phyloP scores from a whole-genome alignment of 2,797 vertebrate species.

The Rhinoraja longicauda region DNA sequence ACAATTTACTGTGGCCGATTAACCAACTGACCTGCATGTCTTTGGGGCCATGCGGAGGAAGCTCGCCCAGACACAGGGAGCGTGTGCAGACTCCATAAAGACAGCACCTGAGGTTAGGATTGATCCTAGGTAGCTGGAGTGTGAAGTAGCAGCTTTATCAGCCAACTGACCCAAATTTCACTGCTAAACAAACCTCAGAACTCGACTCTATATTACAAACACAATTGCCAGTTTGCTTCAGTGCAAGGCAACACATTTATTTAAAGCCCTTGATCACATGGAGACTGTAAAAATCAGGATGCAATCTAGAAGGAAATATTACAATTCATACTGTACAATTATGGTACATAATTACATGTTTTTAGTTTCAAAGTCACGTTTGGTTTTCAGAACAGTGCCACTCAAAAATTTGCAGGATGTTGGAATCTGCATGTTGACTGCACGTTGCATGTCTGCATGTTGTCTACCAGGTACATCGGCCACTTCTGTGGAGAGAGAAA shows the following conservation, averaged over 20 bases:
- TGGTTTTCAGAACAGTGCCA: slow-evolving; percentile 46
- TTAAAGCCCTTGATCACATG: slow-evolving; percentile 96
- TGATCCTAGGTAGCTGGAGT: too few species aligned
- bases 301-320: slow-evolving; percentile 79
- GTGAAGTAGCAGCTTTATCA: too few species aligned
- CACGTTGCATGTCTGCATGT: too few species aligned
- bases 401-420: slow-evolving; percentile 90
- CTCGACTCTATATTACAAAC: too few species aligned
- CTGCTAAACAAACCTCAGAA: too few species aligned
- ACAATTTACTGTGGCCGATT: too few species aligned
- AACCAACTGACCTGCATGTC: too few species aligned
- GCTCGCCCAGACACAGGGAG: too few species aligned
- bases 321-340: slow-evolving; percentile 86
- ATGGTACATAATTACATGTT: slow-evolving; percentile 92
- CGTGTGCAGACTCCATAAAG: too few species aligned
- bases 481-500: slow-evolving; percentile 72
- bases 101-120: too few species aligned
- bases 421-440: slow-evolving; percentile 90
- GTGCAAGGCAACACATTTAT: slow-evolving; percentile 86
- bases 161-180: not conserved
- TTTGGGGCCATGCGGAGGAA: too few species aligned
- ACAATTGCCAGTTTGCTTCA: slow-evolving; percentile 43
- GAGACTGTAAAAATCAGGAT: slow-evolving; percentile 98
- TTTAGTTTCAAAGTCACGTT: slow-evolving; percentile 40
- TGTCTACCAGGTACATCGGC: slow-evolving; percentile 99